Percentiles rank a stretch among this genome's conserved stretches.
Evolutionary conservation across 2,888 invertebrate genomes (phyloP).

Genomic region (Dermolepida albohirtum): DNA sequence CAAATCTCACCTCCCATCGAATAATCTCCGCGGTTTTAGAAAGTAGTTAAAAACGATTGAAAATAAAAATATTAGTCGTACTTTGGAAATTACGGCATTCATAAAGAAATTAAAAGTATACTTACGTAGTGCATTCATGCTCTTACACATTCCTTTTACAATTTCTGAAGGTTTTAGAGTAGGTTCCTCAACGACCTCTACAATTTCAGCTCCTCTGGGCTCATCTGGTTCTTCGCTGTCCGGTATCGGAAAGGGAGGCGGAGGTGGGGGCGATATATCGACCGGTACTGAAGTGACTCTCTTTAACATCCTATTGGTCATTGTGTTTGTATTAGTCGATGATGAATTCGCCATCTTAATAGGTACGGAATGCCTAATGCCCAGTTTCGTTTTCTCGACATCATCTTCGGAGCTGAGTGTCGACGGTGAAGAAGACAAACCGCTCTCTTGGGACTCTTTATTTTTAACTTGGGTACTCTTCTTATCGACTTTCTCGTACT

Average conservation of each 20-base stretch:
- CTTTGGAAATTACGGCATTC: no score
- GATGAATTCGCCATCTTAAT: conserved; percentile 43
- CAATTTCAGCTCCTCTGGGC: conserved; percentile 61
- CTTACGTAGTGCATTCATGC: conserved; percentile 70
- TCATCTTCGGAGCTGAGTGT: conserved; percentile 60
- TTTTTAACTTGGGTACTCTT: conserved; percentile 49
- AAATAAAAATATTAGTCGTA: no score
- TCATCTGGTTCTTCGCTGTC: conserved; percentile 53
- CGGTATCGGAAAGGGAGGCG: conserved; percentile 73
- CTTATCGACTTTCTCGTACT: conserved; percentile 58
- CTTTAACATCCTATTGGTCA: conserved; percentile 64
- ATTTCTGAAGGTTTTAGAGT: conserved; percentile 76
- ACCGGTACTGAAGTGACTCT: conserved; percentile 71
- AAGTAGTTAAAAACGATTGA: no score
- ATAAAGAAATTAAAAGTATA: conserved; percentile 27
- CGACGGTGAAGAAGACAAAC: conserved; percentile 63
- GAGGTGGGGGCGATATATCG: conserved; percentile 72
- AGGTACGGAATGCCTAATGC: conserved; percentile 61
- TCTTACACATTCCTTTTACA: conserved; percentile 70
- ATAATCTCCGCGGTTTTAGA: no score
- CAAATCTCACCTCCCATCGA: no score
- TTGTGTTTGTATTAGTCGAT: conserved; percentile 24
- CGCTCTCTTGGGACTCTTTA: conserved; percentile 57
- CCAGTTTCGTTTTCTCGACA: conserved; percentile 60
- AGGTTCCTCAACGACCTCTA: conserved; percentile 76